Evolutionary conservation across 2,113 vertebrate species (phyloP), one percentile per base, ranked within the genome.

Genomic region (Tragelaphus strepsiceros): DNA sequence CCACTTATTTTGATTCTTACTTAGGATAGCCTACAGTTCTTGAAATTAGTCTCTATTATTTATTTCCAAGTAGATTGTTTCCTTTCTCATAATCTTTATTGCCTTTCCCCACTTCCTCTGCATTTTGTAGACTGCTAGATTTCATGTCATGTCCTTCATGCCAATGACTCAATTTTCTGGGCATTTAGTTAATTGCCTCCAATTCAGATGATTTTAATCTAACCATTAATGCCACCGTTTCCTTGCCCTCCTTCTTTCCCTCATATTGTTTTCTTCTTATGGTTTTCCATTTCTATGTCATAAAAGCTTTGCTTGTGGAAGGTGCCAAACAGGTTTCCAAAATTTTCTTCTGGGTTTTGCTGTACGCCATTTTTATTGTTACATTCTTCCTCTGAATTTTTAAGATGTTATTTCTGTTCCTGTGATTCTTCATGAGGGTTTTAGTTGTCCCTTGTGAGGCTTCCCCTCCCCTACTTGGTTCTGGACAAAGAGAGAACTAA

Each of bases 11-110:
- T 74, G 84, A 90, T 74, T 95, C 84, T 93, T 97, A 32, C 32
- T 88, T 78, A 83, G 88, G 61, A 67, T 77, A 96, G n/a, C 62
- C n/a, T 61, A 30, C 10, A n/a, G 9, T 91, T 93, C 56, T 94
- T 92, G 58, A 74, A 90, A 83, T 90, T 62, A 58, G 56, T 58
- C 62, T 92, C 46, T 81, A 58, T 64, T 96, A 92, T 97, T 95
- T 87, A 83, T 56, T 71, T 97, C 49, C 21, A 39, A 83, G 84
- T 30, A 96, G 88, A 94, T 94, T 30, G 90, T 94, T 94, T 97
- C 88, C 95, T 96, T 97, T 96, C 95, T 96, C 24, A 71, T 96
- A 94, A 97, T 94, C 91, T 97, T 97, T 92, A 97, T 94, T 85
- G 85, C 88, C 80, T 95, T 96, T 53, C 53, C 78, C 81, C n/a